Evolutionary conservation across 2,113 vertebrate species (phyloP).

Genomic region (Candoia aspera): DNA sequence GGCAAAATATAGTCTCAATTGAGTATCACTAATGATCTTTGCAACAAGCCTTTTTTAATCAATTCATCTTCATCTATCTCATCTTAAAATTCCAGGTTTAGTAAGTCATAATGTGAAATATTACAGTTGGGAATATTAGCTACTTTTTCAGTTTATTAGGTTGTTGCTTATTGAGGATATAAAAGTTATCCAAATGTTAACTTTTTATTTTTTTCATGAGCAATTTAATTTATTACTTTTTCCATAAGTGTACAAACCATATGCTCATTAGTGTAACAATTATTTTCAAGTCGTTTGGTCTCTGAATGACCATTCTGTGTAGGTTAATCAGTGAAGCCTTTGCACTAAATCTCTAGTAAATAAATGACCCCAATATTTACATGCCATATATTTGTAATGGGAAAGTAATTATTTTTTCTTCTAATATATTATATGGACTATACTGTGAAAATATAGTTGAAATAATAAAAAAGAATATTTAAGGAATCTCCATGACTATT

Average conservation of each 20-base stretch:
- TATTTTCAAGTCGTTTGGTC: neutral
- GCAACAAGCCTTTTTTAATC: neutral
- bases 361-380: neutral
- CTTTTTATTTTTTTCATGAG: neutral
- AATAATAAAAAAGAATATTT: neutral
- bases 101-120: neutral
- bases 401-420: neutral
- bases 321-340: neutral
- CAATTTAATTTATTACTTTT: neutral
- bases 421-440: neutral
- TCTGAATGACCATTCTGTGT: neutral
- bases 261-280: neutral
- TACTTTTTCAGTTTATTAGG: neutral
- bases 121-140: neutral
- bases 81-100: neutral
- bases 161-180: neutral
- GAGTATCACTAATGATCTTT: neutral
- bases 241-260: neutral
- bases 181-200: neutral
- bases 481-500: neutral
- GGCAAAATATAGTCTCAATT: neutral
- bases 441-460: neutral
- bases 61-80: neutral
- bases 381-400: neutral
- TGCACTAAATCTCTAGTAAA: neutral